These are phyloP conservation scores for Hymenopus coronatus DNA, from an alignment of 2,888 invertebrate genomes.

Conservation along the genomic window DNA sequence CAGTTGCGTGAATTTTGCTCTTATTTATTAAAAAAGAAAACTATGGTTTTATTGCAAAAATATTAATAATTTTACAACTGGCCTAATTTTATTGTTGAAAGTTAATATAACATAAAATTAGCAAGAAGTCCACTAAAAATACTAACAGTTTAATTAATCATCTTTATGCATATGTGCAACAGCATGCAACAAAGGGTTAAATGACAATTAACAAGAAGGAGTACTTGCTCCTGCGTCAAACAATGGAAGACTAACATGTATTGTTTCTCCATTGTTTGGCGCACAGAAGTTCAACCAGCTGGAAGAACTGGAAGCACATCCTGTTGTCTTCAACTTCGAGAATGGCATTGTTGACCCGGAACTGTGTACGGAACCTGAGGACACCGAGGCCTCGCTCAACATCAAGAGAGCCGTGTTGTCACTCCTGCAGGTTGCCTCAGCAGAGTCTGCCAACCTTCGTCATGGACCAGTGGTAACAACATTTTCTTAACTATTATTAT, in stretches of 20 bases:
- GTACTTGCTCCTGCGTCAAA: background rate
- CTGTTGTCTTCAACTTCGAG: slow-evolving; percentile 71
- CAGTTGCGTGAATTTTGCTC: too few species aligned
- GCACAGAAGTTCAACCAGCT: slow-evolving; percentile 48
- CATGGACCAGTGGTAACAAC: background rate
- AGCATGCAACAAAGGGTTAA: too few species aligned
- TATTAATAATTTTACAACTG: too few species aligned
- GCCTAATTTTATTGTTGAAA: too few species aligned
- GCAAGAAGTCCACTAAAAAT: too few species aligned
- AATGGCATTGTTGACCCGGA: slow-evolving; percentile 73
- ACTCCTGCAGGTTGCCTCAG: slow-evolving; percentile 65
- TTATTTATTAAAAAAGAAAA: too few species aligned
- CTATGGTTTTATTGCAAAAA: too few species aligned
- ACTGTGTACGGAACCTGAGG: slow-evolving; percentile 71
- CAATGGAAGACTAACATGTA: background rate
- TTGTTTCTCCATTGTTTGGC: slow-evolving; percentile 33
- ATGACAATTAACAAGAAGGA: too few species aligned
- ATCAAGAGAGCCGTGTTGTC: slow-evolving; percentile 88
- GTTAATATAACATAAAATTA: too few species aligned
- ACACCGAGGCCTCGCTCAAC: slow-evolving; percentile 78
- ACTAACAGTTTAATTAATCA: too few species aligned
- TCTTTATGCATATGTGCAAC: too few species aligned
- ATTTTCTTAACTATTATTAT: too few species aligned
- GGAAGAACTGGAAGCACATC: slow-evolving; percentile 65
- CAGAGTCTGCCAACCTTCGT: slow-evolving; percentile 41